Conservation (phyloP, 2,888 invertebrate genomes). For the Vesta saturnalis region DNA sequence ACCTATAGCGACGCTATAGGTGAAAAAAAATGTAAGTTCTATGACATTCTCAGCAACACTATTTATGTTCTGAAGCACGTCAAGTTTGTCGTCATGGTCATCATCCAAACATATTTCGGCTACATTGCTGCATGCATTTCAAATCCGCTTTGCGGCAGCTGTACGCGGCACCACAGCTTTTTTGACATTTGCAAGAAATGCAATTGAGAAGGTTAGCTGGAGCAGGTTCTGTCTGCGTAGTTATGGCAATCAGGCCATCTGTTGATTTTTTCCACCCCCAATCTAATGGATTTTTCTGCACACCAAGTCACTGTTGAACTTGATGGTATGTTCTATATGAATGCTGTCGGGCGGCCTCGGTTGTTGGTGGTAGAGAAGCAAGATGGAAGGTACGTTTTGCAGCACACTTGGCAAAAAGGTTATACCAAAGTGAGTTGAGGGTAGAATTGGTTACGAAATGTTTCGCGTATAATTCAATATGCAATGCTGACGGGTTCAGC, state of each 20-base stretch:
- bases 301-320: no score
- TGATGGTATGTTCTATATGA: no score
- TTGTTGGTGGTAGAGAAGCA: slow-evolving; percentile 7
- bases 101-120: slow-evolving; percentile 3
- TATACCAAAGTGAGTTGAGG: not conserved
- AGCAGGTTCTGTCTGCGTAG: not conserved
- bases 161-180: not conserved
- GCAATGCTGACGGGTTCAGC: not conserved
- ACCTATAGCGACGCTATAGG: slow-evolving; percentile 7
- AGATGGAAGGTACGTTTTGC: slow-evolving; percentile 8
- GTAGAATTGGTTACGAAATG: not conserved
- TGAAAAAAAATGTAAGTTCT: slow-evolving; percentile 7
- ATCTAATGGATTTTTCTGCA: no score
- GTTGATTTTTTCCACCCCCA: not conserved
- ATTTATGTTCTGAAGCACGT: slow-evolving; percentile 10
- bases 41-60: not conserved
- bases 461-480: not conserved
- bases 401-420: slow-evolving; percentile 3
- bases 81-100: not conserved
- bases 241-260: slow-evolving; percentile 2
- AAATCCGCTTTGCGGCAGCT: not conserved
- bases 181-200: slow-evolving; percentile 11
- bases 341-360: not conserved
- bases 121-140: slow-evolving; percentile 5
- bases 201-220: slow-evolving; percentile 7